These are phyloP conservation scores for Cyprinodon brontotheroides DNA, from an alignment of 2,113 vertebrate species.

Conservation along the genomic window DNA sequence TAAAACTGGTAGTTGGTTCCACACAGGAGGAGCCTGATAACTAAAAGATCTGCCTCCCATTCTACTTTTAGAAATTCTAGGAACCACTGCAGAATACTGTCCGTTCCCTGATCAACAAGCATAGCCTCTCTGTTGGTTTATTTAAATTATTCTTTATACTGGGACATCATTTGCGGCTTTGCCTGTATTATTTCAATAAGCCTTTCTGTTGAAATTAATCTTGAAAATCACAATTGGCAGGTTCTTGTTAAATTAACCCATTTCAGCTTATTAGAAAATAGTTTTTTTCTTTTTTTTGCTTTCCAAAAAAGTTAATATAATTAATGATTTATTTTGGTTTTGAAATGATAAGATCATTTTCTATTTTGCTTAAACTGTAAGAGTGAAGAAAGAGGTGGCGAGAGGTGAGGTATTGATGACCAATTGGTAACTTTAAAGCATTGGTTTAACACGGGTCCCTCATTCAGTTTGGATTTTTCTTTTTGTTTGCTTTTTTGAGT, in stretches of 20 bases:
- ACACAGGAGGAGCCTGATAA: too few species aligned
- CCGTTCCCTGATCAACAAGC: too few species aligned
- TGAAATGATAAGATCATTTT: neutral
- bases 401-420: neutral
- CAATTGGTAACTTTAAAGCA: neutral
- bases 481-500: neutral
- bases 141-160: too few species aligned
- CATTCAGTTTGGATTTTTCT: neutral
- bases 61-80: too few species aligned
- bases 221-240: neutral
- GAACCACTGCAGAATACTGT: too few species aligned
- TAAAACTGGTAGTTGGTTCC: too few species aligned
- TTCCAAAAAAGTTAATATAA: neutral
- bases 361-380: neutral
- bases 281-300: neutral
- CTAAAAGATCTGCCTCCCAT: too few species aligned
- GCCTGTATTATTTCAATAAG: too few species aligned
- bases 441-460: neutral
- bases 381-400: neutral
- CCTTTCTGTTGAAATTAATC: neutral
- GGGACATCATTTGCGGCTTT: too few species aligned
- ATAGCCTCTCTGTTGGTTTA: too few species aligned
- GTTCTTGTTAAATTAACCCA: neutral
- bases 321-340: too few species aligned
- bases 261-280: neutral